Percentiles rank a stretch among this genome's conserved stretches.
phyloP scores from a whole-genome alignment of 1,140 invertebrate genomes.

The Tetramorium simillimum region DNA sequence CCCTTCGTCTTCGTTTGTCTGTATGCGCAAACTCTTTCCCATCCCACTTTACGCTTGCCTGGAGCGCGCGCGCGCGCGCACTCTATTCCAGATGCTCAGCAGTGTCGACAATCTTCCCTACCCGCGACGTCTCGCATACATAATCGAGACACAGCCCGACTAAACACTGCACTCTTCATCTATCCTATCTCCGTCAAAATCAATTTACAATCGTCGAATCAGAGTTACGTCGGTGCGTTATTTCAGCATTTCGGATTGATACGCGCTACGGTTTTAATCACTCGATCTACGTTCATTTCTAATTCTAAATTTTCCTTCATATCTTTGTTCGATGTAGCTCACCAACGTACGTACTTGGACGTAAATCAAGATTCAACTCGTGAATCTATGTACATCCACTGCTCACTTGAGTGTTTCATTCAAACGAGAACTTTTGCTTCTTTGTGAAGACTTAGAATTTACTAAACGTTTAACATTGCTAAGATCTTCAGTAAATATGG shows the following conservation, averaged over 20 bases:
- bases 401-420: no score
- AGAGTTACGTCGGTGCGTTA: background rate
- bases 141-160: slow-evolving; percentile 66
- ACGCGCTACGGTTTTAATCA: background rate
- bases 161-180: slow-evolving; percentile 37
- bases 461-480: background rate
- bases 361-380: background rate
- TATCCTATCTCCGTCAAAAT: slow-evolving; percentile 13
- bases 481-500: background rate
- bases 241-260: background rate
- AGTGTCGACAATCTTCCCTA: slow-evolving; percentile 72
- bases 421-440: background rate
- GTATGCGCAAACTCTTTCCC: slow-evolving; percentile 47
- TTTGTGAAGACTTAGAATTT: background rate
- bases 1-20: slow-evolving; percentile 22
- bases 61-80: slow-evolving; percentile 23
- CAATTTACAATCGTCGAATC: slow-evolving; percentile 52
- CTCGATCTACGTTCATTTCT: background rate
- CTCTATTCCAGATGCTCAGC: slow-evolving; percentile 74
- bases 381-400: no score
- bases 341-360: no score
- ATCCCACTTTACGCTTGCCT: slow-evolving; percentile 46
- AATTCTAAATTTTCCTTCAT: background rate
- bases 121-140: slow-evolving; percentile 37
- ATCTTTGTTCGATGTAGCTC: background rate